Percentiles rank a stretch among this genome's conserved stretches.
phyloP scores from a whole-genome alignment of 2,113 vertebrate genomes.

The Calonectris borealis region DNA sequence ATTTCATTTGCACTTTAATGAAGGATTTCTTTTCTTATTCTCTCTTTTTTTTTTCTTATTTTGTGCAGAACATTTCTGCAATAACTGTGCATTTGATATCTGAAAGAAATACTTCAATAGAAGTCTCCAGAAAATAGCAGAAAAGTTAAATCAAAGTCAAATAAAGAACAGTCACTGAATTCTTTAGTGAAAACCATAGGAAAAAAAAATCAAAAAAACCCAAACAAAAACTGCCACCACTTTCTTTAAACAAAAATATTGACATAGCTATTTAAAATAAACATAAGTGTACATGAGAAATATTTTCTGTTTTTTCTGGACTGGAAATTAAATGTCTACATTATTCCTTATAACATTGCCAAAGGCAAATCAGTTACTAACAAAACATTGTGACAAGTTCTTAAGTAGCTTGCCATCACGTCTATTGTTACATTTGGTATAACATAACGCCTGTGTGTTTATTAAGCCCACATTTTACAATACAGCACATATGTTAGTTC shows the following conservation, averaged over 20 bases:
- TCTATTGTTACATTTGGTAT: slow-evolving; percentile 47
- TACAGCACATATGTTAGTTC: slow-evolving; percentile 58
- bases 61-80: slow-evolving; percentile 18
- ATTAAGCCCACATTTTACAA: slow-evolving; percentile 65
- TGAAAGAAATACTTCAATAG: slow-evolving; percentile 48
- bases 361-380: slow-evolving; percentile 58
- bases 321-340: slow-evolving; percentile 40
- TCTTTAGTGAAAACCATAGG: slow-evolving; percentile 33
- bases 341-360: slow-evolving; percentile 60
- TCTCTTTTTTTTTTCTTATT: neutral
- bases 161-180: slow-evolving; percentile 50
- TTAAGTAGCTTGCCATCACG: slow-evolving; percentile 55
- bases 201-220: neutral
- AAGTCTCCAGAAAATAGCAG: slow-evolving; percentile 35
- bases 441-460: slow-evolving; percentile 29
- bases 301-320: slow-evolving; percentile 53
- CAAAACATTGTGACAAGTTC: slow-evolving; percentile 56
- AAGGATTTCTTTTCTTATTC: neutral
- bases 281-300: slow-evolving; percentile 43
- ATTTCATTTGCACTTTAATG: slow-evolving; percentile 29
- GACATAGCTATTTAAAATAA: slow-evolving; percentile 64
- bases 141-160: slow-evolving; percentile 57
- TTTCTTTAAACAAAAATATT: slow-evolving; percentile 70
- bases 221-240: neutral
- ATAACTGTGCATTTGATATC: neutral